Conservation (phyloP, 1,140 invertebrate species). For the Psilanteris sp. region DNA sequence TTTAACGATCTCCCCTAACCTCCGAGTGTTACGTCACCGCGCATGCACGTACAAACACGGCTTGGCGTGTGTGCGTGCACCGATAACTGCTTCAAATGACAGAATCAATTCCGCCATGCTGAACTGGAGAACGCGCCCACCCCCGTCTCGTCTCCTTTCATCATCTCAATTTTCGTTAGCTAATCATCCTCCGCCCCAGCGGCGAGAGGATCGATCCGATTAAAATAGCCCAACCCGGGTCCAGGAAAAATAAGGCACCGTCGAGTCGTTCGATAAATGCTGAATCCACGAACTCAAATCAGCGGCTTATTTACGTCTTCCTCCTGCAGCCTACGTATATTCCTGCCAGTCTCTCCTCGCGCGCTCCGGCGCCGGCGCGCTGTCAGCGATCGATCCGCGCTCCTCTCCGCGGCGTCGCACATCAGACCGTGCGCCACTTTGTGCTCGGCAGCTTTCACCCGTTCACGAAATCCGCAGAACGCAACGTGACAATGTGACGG, state of each 20-base stretch:
- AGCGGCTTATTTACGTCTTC: slow-evolving; percentile 48
- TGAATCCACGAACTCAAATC: slow-evolving; percentile 37
- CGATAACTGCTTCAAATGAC: slow-evolving; percentile 2
- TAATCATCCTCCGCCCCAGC: slow-evolving; percentile 2
- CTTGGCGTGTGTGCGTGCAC: no score
- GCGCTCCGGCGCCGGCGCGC: slow-evolving; percentile 75
- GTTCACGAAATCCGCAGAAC: slow-evolving; percentile 25
- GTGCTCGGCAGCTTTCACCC: slow-evolving; percentile 27
- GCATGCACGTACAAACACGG: no score
- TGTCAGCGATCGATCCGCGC: slow-evolving; percentile 69
- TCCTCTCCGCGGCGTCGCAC: slow-evolving; percentile 54
- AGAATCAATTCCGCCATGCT: slow-evolving; percentile 2
- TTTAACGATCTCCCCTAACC: no score
- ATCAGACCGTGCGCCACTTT: slow-evolving; percentile 43
- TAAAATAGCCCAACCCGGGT: slow-evolving; percentile 25
- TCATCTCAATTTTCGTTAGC: background rate
- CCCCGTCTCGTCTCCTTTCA: background rate
- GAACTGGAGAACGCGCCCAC: background rate
- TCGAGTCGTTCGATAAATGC: slow-evolving; percentile 35
- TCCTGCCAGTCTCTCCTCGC: slow-evolving; percentile 33
- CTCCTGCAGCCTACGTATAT: slow-evolving; percentile 47
- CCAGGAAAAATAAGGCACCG: slow-evolving; percentile 12
- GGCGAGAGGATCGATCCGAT: slow-evolving; percentile 21
- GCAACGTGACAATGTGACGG: slow-evolving; percentile 51
- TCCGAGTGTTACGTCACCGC: slow-evolving; percentile 15